Base-by-base conservation (phyloP, 2,797 vertebrate genomes). In the Pantherophis vulpinus region DNA sequence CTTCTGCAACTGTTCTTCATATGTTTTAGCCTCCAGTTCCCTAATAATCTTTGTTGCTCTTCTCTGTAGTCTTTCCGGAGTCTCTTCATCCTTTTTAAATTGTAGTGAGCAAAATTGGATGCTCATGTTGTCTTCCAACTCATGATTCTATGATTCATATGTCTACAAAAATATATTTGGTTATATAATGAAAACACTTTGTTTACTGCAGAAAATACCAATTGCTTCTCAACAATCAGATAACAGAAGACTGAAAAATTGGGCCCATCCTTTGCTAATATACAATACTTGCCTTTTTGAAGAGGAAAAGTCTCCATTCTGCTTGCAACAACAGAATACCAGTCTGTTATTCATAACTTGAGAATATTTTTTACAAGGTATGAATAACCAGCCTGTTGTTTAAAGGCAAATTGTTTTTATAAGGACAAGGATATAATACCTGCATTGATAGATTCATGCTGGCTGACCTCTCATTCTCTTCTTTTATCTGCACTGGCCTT, bases 391-490 rank as follows among this genome's bases (percentile, higher is more conserved):
- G 90, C 94, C 92, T 96, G 89, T 94, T 95, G 93, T 97, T 96
- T 95, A 96, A 94, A 95, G 94, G 94, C 94, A 96, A 97, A 96
- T 86, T 91, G 87, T 96, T 97, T 96, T 96, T 91, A 96, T 95
- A 95, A 95, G 86, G 87, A 94, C 74, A 96, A 93, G 95, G 93
- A 83, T 47, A 93, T 47, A 88, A 87, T 5, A 95, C 95, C 51
- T 56, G 55, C 92, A 87, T 18, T 93, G 95, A 95, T 92, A 87
- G 42, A 88, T 94, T 61, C 27, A 94, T 93, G 42, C 37, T 93
- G 83, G 56, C 10, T 47, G 29, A 87, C 86, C 96, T 87, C 95
- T 92, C 27, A 95, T 66, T n/a, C 59, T 92, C 91, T 86, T 42
- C 79, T 91, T 61, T 74, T 89, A 83, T 95, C 92, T 89, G 91